Percentiles rank a stretch among this genome's conserved stretches.
These are phyloP conservation scores for Thymelicus sylvestris DNA, from an alignment of 2,888 invertebrate genomes.

Conservation along the genomic window DNA sequence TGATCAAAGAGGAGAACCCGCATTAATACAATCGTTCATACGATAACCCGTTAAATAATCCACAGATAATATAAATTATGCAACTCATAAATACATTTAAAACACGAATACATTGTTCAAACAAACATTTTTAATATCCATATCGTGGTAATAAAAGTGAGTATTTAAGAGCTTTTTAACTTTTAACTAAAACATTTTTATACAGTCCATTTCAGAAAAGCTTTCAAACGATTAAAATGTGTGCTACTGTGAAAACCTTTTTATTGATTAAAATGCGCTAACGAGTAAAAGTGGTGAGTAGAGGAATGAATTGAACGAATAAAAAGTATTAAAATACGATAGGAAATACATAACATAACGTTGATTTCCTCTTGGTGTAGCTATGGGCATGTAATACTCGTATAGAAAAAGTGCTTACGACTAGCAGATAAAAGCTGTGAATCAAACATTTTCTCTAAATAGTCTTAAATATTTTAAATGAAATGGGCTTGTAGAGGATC, in stretches of 20 bases:
- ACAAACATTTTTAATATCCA: conserved; percentile 12
- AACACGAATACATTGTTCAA: background rate
- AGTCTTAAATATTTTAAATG: too few relatives aligned
- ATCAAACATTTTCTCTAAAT: too few relatives aligned
- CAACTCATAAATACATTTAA: background rate
- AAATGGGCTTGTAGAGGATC: too few relatives aligned
- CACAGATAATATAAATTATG: too few relatives aligned
- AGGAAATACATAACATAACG: conserved; percentile 6
- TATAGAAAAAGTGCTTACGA: too few relatives aligned
- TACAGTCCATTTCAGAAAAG: conserved; percentile 34
- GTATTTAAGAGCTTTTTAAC: conserved; percentile 27
- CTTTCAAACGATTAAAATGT: conserved; percentile 36
- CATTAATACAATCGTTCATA: too few relatives aligned
- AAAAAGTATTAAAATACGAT: conserved; percentile 20
- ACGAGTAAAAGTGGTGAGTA: conserved; percentile 29
- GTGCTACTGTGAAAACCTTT: conserved; percentile 29
- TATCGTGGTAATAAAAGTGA: conserved; percentile 1
- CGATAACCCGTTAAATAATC: too few relatives aligned
- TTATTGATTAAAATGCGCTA: conserved; percentile 36
- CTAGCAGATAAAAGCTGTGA: too few relatives aligned
- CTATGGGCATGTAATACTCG: background rate
- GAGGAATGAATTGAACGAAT: conserved; percentile 24
- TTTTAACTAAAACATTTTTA: conserved; percentile 23
- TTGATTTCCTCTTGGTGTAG: background rate
- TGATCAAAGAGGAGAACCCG: too few relatives aligned